Percentiles rank a stretch among this genome's conserved stretches.
These are phyloP conservation scores for Proteles cristata DNA, from an alignment of 2,113 vertebrate genomes.

Conservation along the genomic window DNA sequence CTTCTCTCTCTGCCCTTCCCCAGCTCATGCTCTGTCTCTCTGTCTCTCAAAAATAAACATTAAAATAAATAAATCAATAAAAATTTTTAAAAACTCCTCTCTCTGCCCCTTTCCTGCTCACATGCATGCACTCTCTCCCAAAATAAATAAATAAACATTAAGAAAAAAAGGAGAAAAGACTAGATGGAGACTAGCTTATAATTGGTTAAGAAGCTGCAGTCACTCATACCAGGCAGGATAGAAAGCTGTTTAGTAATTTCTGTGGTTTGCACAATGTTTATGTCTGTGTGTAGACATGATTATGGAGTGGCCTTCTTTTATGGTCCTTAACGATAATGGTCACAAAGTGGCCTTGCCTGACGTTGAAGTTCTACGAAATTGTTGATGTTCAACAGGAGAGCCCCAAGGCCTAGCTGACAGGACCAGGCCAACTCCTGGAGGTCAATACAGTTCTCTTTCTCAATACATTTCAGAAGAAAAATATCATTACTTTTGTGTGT, in stretches of 20 bases:
- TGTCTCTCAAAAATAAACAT: too few species aligned
- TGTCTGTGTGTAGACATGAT: neutral
- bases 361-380: neutral
- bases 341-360: neutral
- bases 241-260: neutral
- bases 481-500: neutral
- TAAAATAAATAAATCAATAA: too few species aligned
- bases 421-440: neutral
- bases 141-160: too few species aligned
- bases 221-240: neutral
- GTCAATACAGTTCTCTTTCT: neutral
- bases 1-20: too few species aligned
- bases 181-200: neutral
- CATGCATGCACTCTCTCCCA: too few species aligned
- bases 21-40: too few species aligned
- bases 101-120: too few species aligned
- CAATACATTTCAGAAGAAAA: slow-evolving; percentile 21
- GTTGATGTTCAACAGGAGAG: neutral
- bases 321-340: neutral
- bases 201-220: neutral
- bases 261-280: neutral
- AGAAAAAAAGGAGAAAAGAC: neutral
- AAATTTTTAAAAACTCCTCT: too few species aligned
- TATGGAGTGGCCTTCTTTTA: neutral
- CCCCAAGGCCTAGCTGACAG: neutral